Evolutionary conservation across 2,797 vertebrate genomes (phyloP), one percentile per base, ranked within the genome.

Genomic region (Enteromius paludinosus): DNA sequence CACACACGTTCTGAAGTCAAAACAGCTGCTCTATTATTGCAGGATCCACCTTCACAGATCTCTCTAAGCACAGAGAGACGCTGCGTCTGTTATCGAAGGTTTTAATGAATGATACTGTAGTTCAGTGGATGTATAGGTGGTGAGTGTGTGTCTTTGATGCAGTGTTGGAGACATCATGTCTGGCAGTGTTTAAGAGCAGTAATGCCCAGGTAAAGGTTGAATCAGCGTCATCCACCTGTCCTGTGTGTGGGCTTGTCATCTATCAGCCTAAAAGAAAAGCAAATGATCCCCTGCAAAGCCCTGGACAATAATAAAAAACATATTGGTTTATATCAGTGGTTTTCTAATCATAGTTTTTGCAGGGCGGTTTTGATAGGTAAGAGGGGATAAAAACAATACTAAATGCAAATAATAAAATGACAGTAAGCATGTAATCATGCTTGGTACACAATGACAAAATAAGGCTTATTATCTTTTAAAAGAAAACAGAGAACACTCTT

Each of bases 21-120:
- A 72, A 66, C 79, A 76, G 81, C 62, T 76, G 70, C 70, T 43
- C 62, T 68, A 25, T 82, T 75, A 66, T 74, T 76, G 64, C 78
- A 61, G 18, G 38, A 66, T 23, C 73, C 49, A 33, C 72, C 70
- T 54, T 66, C 69, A 77, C 28, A 77, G 81, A 77, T 76, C 73
- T 83, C 35, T 59, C 33, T 79, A 79, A 79, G 78, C 45, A 79
- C 64, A 28, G 62, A 69, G 81, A 83, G 73, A 77, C 41, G 1
- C 14, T 76, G 35, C 25, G 30, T 76, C 62, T 82, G 62, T 76
- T 68, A 75, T 73, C 2, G 10, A 20, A 59, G 35, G 49, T 45
- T 74, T 76, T 76, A 59, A 83, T 77, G 35, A 76, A 68, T 69
- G 49, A 59, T 54, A 64, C 59, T 43, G 73, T 59, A 69, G 49